Evolutionary conservation across 1,140 invertebrate species (phyloP).

Genomic region (Maniola jurtina): DNA sequence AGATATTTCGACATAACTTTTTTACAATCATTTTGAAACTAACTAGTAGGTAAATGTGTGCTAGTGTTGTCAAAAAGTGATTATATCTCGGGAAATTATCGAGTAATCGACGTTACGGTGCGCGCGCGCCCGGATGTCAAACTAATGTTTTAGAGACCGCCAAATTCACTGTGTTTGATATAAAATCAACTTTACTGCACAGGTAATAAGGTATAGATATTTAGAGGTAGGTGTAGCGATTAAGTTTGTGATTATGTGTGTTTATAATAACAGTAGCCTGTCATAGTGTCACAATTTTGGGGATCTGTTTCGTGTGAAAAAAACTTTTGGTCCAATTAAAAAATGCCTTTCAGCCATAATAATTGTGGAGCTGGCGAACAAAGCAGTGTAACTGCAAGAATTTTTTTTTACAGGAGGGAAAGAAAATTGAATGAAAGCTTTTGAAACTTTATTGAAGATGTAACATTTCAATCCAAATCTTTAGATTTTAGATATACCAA

Average conservation of each 20-base stretch:
- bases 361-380: no score
- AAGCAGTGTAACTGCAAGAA: no score
- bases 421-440: no score
- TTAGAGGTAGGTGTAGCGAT: constrained; percentile 12
- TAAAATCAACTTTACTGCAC: constrained; percentile 30
- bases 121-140: constrained; percentile 68
- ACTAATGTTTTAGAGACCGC: constrained; percentile 43
- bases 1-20: constrained; percentile 14
- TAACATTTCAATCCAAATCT: no score
- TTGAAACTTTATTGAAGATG: no score
- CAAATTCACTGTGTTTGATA: background rate
- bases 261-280: constrained; percentile 68
- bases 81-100: constrained; percentile 68
- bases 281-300: constrained; percentile 63
- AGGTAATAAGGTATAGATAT: constrained; percentile 33
- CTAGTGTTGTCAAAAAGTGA: constrained; percentile 63
- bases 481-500: no score
- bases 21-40: constrained; percentile 45
- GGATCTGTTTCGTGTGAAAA: constrained; percentile 18
- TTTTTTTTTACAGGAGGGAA: no score
- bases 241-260: constrained; percentile 38
- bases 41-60: constrained; percentile 31
- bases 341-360: no score
- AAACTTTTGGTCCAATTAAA: background rate
- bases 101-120: constrained; percentile 69